Base-by-base conservation (phyloP, 2,888 invertebrate species). In the Hecatera dysodea region DNA sequence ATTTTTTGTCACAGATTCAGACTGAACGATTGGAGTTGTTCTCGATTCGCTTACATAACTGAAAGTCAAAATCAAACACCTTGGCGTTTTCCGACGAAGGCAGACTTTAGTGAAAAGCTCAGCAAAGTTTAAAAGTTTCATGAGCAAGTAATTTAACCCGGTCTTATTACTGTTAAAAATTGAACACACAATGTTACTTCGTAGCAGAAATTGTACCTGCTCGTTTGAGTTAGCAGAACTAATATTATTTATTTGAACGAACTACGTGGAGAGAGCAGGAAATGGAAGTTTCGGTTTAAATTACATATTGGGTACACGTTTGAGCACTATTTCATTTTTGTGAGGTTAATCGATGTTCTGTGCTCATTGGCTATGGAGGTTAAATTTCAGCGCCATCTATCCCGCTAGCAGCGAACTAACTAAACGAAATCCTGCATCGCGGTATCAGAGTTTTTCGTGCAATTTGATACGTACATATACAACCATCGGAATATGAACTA, bases 81-180 rank as follows among this genome's bases (percentile, higher is more conserved):
- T 27, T 17, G 22, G 6, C 19, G 19, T 17, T 39, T 27, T 15
- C 8, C 36, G 17, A 67, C 29, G 66, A 7, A 29, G 29, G 2
- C 2, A 29, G 6, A 33, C 33, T 7, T 1, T 29, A 48, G 0
- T 22, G 19, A 44, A 56, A 77, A 50, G 12, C 48, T 48, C 29
- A 33, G 39, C n/a, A 15, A 22, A 42, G 42, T 53, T 44, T 12
- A 53, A 24, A 74, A 65, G 33, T 44, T 8, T 46, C 17, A 56
- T 11, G 27, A 44, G 27, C 48, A 24, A 9, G 42, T 77, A 69
- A 69, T 72, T 77, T 50, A 7, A 52, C 17, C 4, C 5, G 12
- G 4, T 68, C 17, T 22, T 48, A 72, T 48, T 72, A 56, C 29
- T 22, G 12, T 29, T 69, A 27, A 24, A 75, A 72, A 56, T 56